Percentiles rank a stretch among this genome's conserved stretches.
Conservation (phyloP, 2,113 vertebrate genomes). For the Panthera leo region DNA sequence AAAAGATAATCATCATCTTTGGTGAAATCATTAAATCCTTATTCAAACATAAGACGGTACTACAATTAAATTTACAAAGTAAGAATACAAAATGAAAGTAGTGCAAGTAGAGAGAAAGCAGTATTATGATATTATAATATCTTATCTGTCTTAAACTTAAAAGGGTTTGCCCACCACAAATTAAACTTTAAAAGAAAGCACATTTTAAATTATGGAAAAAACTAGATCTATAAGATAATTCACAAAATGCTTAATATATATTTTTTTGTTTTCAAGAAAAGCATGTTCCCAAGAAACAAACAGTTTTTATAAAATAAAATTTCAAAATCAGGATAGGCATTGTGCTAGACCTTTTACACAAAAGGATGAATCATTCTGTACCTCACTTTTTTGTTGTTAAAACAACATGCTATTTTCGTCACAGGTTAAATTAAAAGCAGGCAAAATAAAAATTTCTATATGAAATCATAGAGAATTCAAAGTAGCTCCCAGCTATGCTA, state of each 20-base stretch:
- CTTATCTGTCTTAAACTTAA: slow-evolving; percentile 7
- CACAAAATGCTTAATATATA: slow-evolving; percentile 2
- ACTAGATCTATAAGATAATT: background rate
- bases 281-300: background rate
- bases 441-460: slow-evolving; percentile 51
- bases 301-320: slow-evolving; percentile 18
- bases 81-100: background rate
- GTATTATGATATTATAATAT: background rate
- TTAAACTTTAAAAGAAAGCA: background rate
- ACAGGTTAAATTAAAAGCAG: slow-evolving; percentile 26
- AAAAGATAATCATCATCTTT: slow-evolving; percentile 20
- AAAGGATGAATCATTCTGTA: background rate
- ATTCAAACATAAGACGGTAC: background rate
- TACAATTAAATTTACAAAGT: slow-evolving; percentile 16
- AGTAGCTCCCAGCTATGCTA: background rate
- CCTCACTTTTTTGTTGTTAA: background rate
- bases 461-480: slow-evolving; percentile 28
- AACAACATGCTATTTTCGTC: background rate
- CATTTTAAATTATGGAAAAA: slow-evolving; percentile 34
- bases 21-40: background rate
- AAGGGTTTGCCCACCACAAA: background rate
- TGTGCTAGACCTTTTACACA: background rate
- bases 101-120: background rate
- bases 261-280: slow-evolving; percentile 36
- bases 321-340: background rate